Evolutionary conservation across 2,888 invertebrate species (phyloP).

Genomic region (Helicoverpa assulta): DNA sequence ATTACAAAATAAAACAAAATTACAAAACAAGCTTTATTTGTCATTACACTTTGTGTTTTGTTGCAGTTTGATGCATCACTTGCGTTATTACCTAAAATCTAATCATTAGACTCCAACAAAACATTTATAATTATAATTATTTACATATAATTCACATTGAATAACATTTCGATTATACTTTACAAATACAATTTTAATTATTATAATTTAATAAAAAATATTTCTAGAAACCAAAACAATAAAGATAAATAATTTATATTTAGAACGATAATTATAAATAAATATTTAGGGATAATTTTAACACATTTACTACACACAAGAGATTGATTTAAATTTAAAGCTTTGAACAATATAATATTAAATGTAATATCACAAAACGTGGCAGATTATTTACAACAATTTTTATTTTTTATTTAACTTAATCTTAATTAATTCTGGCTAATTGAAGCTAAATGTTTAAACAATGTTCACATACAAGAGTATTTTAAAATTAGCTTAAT

Average conservation of each 20-base stretch:
- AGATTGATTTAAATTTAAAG: conserved; percentile 60
- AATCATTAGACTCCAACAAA: conserved; percentile 52
- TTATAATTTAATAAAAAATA: conserved; percentile 15
- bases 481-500: conserved; percentile 27
- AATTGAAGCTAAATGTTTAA: conserved; percentile 49
- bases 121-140: conserved; percentile 59
- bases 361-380: conserved; percentile 65
- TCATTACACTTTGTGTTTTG: conserved; percentile 83
- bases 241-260: background rate
- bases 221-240: conserved; percentile 7
- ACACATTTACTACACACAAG: conserved; percentile 51
- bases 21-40: conserved; percentile 87
- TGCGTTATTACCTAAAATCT: conserved; percentile 57
- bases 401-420: conserved; percentile 38
- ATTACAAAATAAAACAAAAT: conserved; percentile 60
- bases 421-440: conserved; percentile 34
- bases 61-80: conserved; percentile 61
- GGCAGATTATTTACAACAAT: conserved; percentile 63
- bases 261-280: conserved; percentile 7
- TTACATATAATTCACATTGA: conserved; percentile 67
- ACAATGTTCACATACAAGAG: conserved; percentile 12
- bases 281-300: conserved; percentile 17
- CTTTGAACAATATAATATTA: conserved; percentile 60
- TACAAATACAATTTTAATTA: conserved; percentile 57
- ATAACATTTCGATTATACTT: conserved; percentile 56